phyloP scores from a whole-genome alignment of 2,797 vertebrate species.

The Oreonectes daqikongensis region DNA sequence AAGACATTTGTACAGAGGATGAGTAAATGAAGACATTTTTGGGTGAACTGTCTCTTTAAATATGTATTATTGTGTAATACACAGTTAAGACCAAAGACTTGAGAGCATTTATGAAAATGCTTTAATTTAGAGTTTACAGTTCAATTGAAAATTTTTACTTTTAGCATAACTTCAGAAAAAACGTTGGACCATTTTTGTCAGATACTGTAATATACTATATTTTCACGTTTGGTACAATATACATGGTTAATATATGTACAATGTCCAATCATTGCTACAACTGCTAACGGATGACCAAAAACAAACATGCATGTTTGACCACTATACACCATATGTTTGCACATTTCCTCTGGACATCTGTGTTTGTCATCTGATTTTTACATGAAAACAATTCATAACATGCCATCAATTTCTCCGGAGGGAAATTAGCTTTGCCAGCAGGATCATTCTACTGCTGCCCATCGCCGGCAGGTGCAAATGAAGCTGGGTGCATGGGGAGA shows the following conservation, averaged over 20 bases:
- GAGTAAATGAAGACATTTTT: too few relatives aligned
- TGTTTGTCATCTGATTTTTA: slow-evolving; percentile 40
- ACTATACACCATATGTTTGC: slow-evolving; percentile 3
- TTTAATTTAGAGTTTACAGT: too few relatives aligned
- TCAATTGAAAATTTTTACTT: too few relatives aligned
- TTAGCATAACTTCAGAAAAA: too few relatives aligned
- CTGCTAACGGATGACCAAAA: not conserved
- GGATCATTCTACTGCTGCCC: slow-evolving; percentile 13
- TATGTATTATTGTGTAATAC: not conserved
- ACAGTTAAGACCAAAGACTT: not conserved
- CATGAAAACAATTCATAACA: slow-evolving; percentile 29
- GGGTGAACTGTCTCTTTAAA: too few relatives aligned
- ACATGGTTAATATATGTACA: too few relatives aligned
- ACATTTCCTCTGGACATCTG: slow-evolving; percentile 32
- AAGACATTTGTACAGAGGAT: too few relatives aligned
- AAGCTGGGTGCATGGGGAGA: slow-evolving; percentile 10
- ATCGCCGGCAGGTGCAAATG: slow-evolving; percentile 44
- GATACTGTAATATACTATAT: too few relatives aligned
- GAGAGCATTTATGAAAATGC: too few relatives aligned
- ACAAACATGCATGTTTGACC: not conserved
- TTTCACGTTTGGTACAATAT: too few relatives aligned
- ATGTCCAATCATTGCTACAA: too few relatives aligned
- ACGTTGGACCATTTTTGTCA: too few relatives aligned
- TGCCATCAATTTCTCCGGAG: slow-evolving; percentile 46
- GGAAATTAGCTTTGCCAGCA: slow-evolving; percentile 19